Evolutionary conservation across 2,113 vertebrate species (phyloP).

Genomic region (Odontesthes bonariensis): DNA sequence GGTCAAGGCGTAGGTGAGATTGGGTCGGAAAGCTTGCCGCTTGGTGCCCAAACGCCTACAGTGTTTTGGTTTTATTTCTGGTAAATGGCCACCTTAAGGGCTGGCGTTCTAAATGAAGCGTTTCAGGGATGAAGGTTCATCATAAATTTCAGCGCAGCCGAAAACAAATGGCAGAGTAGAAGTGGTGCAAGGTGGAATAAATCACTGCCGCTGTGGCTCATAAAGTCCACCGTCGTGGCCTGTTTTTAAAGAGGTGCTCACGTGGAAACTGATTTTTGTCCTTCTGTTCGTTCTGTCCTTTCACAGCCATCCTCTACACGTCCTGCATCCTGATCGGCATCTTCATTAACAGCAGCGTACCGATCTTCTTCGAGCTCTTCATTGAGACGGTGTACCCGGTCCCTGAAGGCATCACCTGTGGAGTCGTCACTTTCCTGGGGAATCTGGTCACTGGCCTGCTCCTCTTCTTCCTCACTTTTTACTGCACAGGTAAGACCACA

Average conservation of each 20-base stretch:
- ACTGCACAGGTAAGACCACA: slow-evolving; percentile 88
- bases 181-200: slow-evolving; percentile 24
- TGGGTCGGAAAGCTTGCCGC: slow-evolving; percentile 14
- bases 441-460: slow-evolving; percentile 94
- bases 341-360: slow-evolving; percentile 95
- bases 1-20: background rate
- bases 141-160: slow-evolving; percentile 45
- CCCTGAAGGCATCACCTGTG: slow-evolving; percentile 98
- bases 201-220: slow-evolving; percentile 7
- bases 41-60: slow-evolving; percentile 27
- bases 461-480: slow-evolving; percentile 95
- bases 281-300: slow-evolving; percentile 33
- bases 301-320: slow-evolving; percentile 91
- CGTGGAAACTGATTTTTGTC: background rate
- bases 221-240: slow-evolving; percentile 4
- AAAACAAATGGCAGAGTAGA: slow-evolving; percentile 30
- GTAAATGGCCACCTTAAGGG: slow-evolving; percentile 46
- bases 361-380: slow-evolving; percentile 97
- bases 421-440: slow-evolving; percentile 95
- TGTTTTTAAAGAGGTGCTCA: too few relatives aligned
- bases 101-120: slow-evolving; percentile 35
- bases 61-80: slow-evolving; percentile 31
- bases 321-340: slow-evolving; percentile 97
- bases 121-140: slow-evolving; percentile 28
- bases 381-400: slow-evolving; percentile 98